A percentile compares a stretch with the other conserved stretches of the same genome.
These are phyloP conservation scores for Mustelus asterias DNA, from an alignment of 2,113 vertebrate genomes.

Conservation along the genomic window DNA sequence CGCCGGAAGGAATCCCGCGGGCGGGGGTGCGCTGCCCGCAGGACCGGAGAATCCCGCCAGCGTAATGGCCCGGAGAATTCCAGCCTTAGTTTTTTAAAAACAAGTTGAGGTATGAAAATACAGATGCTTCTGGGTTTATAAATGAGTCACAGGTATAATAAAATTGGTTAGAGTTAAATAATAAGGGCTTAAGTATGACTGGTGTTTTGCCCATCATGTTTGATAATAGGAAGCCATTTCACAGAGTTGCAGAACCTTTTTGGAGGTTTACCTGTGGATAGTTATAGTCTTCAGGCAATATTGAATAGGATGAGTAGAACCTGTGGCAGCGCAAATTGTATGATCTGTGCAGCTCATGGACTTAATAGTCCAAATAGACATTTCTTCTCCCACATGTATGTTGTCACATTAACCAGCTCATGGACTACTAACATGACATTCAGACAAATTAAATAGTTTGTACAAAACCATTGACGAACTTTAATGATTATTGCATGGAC, in stretches of 20 bases:
- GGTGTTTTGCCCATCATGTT: not conserved
- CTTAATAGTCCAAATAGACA: not conserved
- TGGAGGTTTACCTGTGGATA: not conserved
- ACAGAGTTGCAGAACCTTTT: not conserved
- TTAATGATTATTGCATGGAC: not conserved
- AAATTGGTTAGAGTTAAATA: not conserved
- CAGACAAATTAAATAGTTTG: not conserved
- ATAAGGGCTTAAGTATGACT: not conserved
- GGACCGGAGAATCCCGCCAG: too few relatives aligned
- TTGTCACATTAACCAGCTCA: not conserved
- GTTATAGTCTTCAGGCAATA: not conserved
- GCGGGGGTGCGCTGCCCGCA: too few relatives aligned
- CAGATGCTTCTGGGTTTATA: not conserved
- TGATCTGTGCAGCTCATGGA: not conserved
- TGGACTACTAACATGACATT: not conserved
- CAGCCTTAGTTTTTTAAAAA: not conserved
- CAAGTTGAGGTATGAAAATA: not conserved
- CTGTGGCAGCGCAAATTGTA: not conserved
- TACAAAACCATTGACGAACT: not conserved
- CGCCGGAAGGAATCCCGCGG: too few relatives aligned
- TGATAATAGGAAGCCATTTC: not conserved
- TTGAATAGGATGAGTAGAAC: not conserved
- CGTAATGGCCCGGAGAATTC: too few relatives aligned
- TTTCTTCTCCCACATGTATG: not conserved
- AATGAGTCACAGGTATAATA: not conserved